Conservation (phyloP, 92 coral and sea anemone species). For the Porites divaricata region DNA sequence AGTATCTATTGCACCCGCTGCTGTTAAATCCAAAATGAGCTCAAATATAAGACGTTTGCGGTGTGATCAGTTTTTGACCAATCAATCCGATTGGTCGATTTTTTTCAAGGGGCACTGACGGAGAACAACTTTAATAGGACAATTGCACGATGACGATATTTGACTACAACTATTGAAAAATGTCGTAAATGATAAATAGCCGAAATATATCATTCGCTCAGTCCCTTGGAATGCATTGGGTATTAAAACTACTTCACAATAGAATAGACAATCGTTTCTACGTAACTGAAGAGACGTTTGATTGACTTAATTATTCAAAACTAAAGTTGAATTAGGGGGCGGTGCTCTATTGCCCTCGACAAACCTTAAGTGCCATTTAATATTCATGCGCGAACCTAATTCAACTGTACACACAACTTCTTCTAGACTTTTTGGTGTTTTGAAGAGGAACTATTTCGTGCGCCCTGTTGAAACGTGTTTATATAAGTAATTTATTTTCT, state of each 20-base stretch:
- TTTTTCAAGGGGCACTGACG: too few relatives aligned
- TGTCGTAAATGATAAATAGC: conserved; percentile 17
- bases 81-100: too few relatives aligned
- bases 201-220: conserved; percentile 13
- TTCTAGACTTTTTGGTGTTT: not conserved
- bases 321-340: conserved; percentile 29
- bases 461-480: not conserved
- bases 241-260: conserved; percentile 43
- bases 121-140: too few relatives aligned
- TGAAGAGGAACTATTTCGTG: not conserved
- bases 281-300: not conserved
- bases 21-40: too few relatives aligned
- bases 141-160: too few relatives aligned
- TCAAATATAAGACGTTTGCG: too few relatives aligned
- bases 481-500: not conserved
- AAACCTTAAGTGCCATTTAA: conserved; percentile 28
- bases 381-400: conserved; percentile 20
- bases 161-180: conserved; percentile 1
- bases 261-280: not conserved
- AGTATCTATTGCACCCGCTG: rapidly evolving
- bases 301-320: conserved; percentile 23
- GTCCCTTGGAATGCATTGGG: conserved; percentile 26
- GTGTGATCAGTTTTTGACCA: too few relatives aligned
- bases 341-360: conserved; percentile 18
- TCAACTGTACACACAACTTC: not conserved